A percentile compares a stretch with the other conserved stretches of the same genome.
Evolutionary conservation across 2,888 invertebrate genomes (phyloP).

Genomic region (Chironomus tentans): DNA sequence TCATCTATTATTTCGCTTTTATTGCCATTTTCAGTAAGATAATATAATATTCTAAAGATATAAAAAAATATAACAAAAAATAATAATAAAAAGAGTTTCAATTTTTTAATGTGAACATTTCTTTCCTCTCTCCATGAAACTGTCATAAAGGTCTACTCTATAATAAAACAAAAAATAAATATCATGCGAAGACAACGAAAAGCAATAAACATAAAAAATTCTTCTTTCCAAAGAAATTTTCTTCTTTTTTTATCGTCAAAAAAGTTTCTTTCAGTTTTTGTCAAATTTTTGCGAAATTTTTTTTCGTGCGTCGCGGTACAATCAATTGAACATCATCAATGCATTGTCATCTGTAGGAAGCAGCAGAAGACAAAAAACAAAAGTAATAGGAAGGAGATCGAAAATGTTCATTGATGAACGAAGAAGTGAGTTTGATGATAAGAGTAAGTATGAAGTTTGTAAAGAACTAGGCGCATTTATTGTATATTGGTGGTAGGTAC

Average conservation of each 20-base stretch:
- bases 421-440: too few species aligned
- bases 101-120: too few species aligned
- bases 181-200: not conserved
- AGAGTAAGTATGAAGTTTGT: too few species aligned
- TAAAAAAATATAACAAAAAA: not conserved
- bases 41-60: too few species aligned
- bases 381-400: too few species aligned
- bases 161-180: not conserved
- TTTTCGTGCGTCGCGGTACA: not conserved
- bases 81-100: not conserved
- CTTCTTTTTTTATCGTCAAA: not conserved
- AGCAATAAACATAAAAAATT: slow-evolving; percentile 2
- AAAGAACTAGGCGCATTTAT: too few species aligned
- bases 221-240: too few species aligned
- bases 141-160: not conserved
- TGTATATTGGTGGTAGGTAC: too few species aligned
- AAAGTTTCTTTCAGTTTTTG: too few species aligned
- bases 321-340: not conserved
- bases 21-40: too few species aligned
- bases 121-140: not conserved
- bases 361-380: not conserved
- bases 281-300: too few species aligned
- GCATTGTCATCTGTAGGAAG: not conserved
- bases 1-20: too few species aligned
- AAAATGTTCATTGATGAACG: not conserved